phyloP scores from a whole-genome alignment of 2,797 vertebrate genomes.

The Oreortyx pictus region DNA sequence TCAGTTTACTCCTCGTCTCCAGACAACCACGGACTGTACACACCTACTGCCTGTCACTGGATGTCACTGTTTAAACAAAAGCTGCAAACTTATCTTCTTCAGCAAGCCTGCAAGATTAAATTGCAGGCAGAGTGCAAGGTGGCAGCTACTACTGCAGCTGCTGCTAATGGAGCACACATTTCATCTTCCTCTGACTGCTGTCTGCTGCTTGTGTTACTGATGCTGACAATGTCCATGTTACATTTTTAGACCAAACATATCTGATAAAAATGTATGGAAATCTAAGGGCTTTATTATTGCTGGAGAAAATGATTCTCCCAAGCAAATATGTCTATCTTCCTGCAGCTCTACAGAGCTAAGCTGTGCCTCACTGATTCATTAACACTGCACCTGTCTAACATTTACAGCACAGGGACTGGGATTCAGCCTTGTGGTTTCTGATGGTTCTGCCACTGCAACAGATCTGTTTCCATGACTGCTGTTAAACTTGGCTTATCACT shows the following conservation, averaged over 20 bases:
- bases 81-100: neutral
- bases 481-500: neutral
- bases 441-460: neutral
- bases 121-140: constrained; percentile 3
- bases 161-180: neutral
- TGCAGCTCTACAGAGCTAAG: neutral
- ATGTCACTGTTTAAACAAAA: constrained; percentile 5
- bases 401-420: neutral
- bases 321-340: neutral
- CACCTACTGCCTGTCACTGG: neutral
- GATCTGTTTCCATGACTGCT: neutral
- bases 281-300: neutral
- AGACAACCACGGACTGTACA: neutral
- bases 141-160: neutral
- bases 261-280: neutral
- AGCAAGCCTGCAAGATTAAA: neutral
- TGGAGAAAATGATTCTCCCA: neutral
- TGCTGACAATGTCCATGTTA: neutral
- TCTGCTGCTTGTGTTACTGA: neutral
- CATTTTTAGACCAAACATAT: neutral
- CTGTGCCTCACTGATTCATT: neutral
- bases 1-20: neutral
- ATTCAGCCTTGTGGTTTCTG: neutral
- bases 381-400: neutral
- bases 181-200: neutral